Base-by-base conservation (phyloP, 2,113 vertebrate species). In the Notarius quadriscutis region DNA sequence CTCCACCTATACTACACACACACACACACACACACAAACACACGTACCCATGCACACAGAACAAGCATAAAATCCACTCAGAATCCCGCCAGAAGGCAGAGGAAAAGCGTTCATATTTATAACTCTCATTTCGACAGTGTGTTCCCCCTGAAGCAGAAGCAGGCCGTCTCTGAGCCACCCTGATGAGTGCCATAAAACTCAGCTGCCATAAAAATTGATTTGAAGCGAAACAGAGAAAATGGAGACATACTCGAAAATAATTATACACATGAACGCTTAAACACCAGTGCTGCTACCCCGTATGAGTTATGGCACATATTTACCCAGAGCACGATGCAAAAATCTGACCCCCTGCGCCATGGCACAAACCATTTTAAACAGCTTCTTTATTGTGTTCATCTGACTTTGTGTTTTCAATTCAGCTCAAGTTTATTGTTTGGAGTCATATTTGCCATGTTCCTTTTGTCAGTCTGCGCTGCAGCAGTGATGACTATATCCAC, bases 171-270 rank as follows among this genome's bases (percentile, higher is more conserved):
- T 84, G 81, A 79, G 69, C 67, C 80, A 77, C 78, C 57, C 86
- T 91, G 91, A 91, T 91, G 91, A 91, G 78, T 78, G 82, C 88
- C 85, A 89, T 91, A 91, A 91, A 91, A 90, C 89, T 89, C 89
- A 89, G 83, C 87, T 88, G 83, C 91, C 91, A 91, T 91, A 91
- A 91, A 91, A 90, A 91, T 90, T 90, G 91, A 91, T 91, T 91
- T 91, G 91, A 91, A 89, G 88, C 81, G 83, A 91, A 90, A 88
- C 89, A 91, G 87, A 88, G 85, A 85, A 90, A 90, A 91, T 90
- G 89, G 91, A 91, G 91, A 91, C 91, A 91, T 87, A 89, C 89
- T 91, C 83, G 72, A 88, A 91, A 91, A 90, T 89, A 90, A 91
- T 91, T 91, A 91, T 89, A 89, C 91, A 91, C 91, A 91, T 90